These are phyloP conservation scores for Macquaria australasica DNA, from an alignment of 2,113 vertebrate genomes.

Conservation along the genomic window DNA sequence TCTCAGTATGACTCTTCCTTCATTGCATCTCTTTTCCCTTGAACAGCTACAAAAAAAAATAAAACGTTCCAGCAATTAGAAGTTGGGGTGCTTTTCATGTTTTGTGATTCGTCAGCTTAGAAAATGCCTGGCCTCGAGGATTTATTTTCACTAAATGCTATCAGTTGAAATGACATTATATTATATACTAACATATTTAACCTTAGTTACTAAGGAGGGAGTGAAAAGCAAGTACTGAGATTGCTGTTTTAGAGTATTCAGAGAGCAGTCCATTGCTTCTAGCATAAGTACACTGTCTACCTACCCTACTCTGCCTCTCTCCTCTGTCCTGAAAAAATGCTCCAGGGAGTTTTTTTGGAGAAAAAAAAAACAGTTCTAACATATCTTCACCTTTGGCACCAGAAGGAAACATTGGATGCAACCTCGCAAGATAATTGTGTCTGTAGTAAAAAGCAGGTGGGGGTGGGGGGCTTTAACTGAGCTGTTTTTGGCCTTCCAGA, in stretches of 20 bases:
- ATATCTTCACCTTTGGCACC: constrained; percentile 60
- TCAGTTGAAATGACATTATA: constrained; percentile 17
- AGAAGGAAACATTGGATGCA: constrained; percentile 49
- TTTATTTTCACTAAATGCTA: constrained; percentile 33
- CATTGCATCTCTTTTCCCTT: constrained; percentile 34
- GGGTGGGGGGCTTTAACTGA: constrained; percentile 17
- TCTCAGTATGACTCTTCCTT: constrained; percentile 48
- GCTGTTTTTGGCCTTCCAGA: constrained; percentile 69
- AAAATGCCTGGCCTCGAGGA: background rate
- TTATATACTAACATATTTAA: constrained; percentile 6
- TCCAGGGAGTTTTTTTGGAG: constrained; percentile 47
- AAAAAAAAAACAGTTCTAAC: constrained; percentile 45
- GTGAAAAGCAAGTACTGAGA: constrained; percentile 6
- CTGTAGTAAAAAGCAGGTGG: constrained; percentile 51
- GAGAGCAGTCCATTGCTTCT: background rate
- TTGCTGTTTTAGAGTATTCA: constrained; percentile 6
- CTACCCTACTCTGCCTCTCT: constrained; percentile 28
- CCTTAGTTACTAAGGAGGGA: constrained; percentile 13
- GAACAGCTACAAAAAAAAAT: constrained; percentile 11
- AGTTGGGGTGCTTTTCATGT: constrained; percentile 36
- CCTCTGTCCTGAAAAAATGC: constrained; percentile 46
- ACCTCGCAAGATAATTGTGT: constrained; percentile 54
- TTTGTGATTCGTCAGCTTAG: constrained; percentile 20
- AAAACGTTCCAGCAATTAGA: constrained; percentile 16
- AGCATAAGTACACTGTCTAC: constrained; percentile 14